Evolutionary conservation across 2,113 vertebrate species (phyloP), one percentile per base, ranked within the genome.

Genomic region (Speoplatyrhinus poulsoni): DNA sequence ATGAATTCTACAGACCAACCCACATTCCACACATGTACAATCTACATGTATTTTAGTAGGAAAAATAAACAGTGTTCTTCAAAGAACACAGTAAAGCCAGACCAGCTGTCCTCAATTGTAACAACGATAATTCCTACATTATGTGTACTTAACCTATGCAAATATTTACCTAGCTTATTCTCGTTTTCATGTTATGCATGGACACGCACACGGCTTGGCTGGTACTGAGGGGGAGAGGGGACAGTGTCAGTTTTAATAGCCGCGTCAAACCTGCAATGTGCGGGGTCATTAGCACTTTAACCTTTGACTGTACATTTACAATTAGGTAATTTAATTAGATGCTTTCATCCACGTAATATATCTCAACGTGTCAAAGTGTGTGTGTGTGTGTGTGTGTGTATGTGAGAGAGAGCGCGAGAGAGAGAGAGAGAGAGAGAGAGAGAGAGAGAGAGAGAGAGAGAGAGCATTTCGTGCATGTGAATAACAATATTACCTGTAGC

Each of bases 161-260:
- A 88, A 89, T 81, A 88, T 89, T 89, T 81, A 89, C 81, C 80
- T 72, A 77, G 81, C 69, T 80, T 86, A 87, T 68, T 41, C 79
- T 54, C 73, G 68, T 67, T 76, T 82, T 75, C 62, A 65, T 26
- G 46, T 65, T 48, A 64, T 6, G 72, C 79, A 46, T 69, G 71
- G 48, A 19, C 67, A 82, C 81, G 62, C 70, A 48, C 68, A 72
- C 58, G 79, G 85, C 84, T 85, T 81, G 81, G 85, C 80, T 84
- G 80, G 71, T 13, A 53, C 72, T 74, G 69, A 73, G 69, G n/a
- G 57, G 12, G 19, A 52, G 72, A 68, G 67, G 48, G 47, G 70
- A 70, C 72, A 67, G 64, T 79, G 83, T 83, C 84, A 65, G 69
- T 13, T 65, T 85, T 76, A 82, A 87, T 88, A 69, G 84, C 70